These are phyloP conservation scores for Drosophila emarginata DNA, from an alignment of 2,888 invertebrate genomes.

Conservation along the genomic window DNA sequence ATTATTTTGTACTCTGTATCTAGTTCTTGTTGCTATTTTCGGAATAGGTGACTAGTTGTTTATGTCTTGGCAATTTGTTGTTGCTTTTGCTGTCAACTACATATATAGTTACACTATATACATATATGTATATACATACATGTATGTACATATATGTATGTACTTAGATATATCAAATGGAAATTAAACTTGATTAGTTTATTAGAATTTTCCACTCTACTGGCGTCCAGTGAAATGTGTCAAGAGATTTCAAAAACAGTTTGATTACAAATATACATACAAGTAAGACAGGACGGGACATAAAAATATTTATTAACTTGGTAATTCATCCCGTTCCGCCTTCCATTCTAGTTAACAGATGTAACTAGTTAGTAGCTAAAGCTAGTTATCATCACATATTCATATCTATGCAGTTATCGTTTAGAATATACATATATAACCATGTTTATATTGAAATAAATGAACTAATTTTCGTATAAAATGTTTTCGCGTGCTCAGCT, in stretches of 20 bases:
- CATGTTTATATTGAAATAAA: slow-evolving; percentile 13
- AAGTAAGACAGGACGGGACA: not conserved
- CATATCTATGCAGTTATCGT: too few species aligned
- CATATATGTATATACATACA: not conserved
- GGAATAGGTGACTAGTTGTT: slow-evolving; percentile 51
- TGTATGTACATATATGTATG: not conserved
- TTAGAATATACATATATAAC: too few species aligned
- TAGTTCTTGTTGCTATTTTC: slow-evolving; percentile 38
- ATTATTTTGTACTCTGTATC: slow-evolving; percentile 11
- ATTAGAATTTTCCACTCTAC: slow-evolving; percentile 25
- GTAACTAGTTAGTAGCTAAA: too few species aligned
- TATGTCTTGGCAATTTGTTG: slow-evolving; percentile 27
- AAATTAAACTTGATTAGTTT: slow-evolving; percentile 31
- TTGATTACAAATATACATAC: not conserved
- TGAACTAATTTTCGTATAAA: slow-evolving; percentile 41
- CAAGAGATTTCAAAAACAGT: slow-evolving; percentile 10
- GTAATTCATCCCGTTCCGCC: not conserved
- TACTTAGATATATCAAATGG: slow-evolving; percentile 21
- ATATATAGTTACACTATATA: slow-evolving; percentile 19
- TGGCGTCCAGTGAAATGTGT: slow-evolving; percentile 33
- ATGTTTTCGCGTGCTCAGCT: slow-evolving; percentile 29
- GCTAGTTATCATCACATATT: too few species aligned
- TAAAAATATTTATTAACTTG: not conserved
- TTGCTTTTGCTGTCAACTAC: not conserved
- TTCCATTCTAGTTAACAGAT: too few species aligned